These are phyloP conservation scores for Cynodonichthys magdalenae DNA, from an alignment of 2,797 vertebrate species.

Conservation along the genomic window DNA sequence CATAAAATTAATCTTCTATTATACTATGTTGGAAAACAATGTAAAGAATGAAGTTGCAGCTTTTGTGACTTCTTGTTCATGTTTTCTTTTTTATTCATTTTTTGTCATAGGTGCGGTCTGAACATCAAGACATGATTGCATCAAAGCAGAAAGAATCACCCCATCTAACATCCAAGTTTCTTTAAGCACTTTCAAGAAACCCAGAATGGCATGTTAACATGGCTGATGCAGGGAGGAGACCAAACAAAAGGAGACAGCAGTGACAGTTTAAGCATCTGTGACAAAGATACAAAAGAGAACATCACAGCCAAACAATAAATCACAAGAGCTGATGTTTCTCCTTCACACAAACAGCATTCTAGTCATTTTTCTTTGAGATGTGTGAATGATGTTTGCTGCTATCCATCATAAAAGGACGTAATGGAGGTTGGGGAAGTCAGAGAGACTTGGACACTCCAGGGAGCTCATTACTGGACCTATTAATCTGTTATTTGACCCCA, in stretches of 20 bases:
- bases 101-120: constrained; percentile 38
- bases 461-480: constrained; percentile 86
- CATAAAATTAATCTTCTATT: too few relatives aligned
- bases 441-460: constrained; percentile 79
- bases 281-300: constrained; percentile 77
- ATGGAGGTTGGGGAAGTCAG: constrained; percentile 69
- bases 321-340: constrained; percentile 77
- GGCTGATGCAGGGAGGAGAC: constrained; percentile 49
- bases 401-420: constrained; percentile 79
- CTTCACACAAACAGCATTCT: constrained; percentile 77
- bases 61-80: too few relatives aligned
- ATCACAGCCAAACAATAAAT: constrained; percentile 70
- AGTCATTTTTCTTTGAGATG: constrained; percentile 78
- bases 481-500: constrained; percentile 87
- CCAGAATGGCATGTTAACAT: constrained; percentile 55
- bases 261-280: constrained; percentile 74
- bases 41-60: constrained; percentile 12
- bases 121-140: constrained; percentile 46
- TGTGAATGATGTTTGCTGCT: constrained; percentile 80
- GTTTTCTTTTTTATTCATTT: constrained; percentile 29
- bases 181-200: constrained; percentile 62
- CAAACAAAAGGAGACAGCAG: constrained; percentile 69
- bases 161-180: constrained; percentile 55
- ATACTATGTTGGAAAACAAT: background rate
- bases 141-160: constrained; percentile 57